A percentile compares a stretch with the other conserved stretches of the same genome.
These are phyloP conservation scores for Spinus pinus DNA, from an alignment of 2,797 vertebrate genomes.

Conservation along the genomic window DNA sequence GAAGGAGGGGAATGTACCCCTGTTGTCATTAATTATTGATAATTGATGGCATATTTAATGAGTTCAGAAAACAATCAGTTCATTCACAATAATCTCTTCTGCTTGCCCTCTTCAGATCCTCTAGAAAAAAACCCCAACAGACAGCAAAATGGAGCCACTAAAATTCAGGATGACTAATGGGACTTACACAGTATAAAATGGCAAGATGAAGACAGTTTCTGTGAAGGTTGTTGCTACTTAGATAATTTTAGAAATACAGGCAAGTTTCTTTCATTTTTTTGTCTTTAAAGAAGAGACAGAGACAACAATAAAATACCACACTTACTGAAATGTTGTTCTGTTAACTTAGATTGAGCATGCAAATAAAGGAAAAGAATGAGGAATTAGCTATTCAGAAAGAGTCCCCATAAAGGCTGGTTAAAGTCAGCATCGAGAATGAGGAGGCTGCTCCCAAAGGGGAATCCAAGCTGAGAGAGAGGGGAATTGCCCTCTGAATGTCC, in stretches of 20 bases:
- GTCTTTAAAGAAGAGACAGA: background rate
- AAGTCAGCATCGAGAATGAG: background rate
- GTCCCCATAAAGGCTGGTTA: background rate
- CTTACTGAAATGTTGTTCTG: background rate
- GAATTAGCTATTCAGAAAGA: background rate
- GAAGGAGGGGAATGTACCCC: background rate
- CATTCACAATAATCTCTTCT: slow-evolving; percentile 1
- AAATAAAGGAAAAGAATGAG: background rate
- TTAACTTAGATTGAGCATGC: background rate
- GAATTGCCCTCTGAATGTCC: background rate
- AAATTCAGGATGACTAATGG: background rate
- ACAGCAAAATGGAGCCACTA: background rate
- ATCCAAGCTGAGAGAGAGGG: background rate
- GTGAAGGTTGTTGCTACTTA: background rate
- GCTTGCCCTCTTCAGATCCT: background rate
- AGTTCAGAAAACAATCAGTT: slow-evolving; percentile 22
- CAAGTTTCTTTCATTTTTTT: background rate
- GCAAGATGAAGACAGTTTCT: background rate
- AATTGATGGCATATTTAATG: slow-evolving; percentile 43
- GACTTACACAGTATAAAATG: background rate
- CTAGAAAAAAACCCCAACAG: background rate
- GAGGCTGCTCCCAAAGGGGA: background rate
- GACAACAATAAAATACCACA: background rate
- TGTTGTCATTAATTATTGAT: slow-evolving; percentile 54
- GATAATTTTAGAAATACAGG: background rate